A percentile compares a stretch with the other conserved stretches of the same genome.
These are phyloP conservation scores for Vollenhovia emeryi DNA, from an alignment of 1,140 invertebrate species.

Conservation along the genomic window DNA sequence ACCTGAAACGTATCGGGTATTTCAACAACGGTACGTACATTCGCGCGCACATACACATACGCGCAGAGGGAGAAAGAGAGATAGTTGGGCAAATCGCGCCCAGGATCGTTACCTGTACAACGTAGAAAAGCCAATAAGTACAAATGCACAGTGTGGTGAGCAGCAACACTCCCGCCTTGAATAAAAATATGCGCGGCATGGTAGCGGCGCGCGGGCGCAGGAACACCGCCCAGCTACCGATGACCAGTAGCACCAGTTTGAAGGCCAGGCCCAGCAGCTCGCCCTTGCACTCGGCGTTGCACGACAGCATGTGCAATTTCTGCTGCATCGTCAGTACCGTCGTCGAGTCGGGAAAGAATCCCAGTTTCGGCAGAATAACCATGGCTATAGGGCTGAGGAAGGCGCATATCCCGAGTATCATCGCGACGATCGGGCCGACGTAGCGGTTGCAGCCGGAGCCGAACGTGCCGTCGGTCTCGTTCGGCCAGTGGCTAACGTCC, in stretches of 20 bases:
- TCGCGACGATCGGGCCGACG: slow-evolving; percentile 91
- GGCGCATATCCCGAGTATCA: slow-evolving; percentile 91
- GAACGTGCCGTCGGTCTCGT: slow-evolving; percentile 90
- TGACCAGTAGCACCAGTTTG: slow-evolving; percentile 95
- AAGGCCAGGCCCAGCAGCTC: slow-evolving; percentile 96
- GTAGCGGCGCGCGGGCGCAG: slow-evolving; percentile 91
- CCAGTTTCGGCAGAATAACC: slow-evolving; percentile 96
- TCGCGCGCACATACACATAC: no score
- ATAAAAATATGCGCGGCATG: slow-evolving; percentile 97
- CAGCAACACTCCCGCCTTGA: slow-evolving; percentile 94
- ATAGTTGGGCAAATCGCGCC: slow-evolving; percentile 37
- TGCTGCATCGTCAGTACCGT: slow-evolving; percentile 86
- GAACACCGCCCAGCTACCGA: slow-evolving; percentile 97
- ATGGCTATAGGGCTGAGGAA: slow-evolving; percentile 97
- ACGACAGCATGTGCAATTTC: slow-evolving; percentile 87
- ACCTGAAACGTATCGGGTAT: slow-evolving; percentile 86
- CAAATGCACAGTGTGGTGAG: slow-evolving; percentile 97
- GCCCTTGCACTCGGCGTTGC: slow-evolving; percentile 95
- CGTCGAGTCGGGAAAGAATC: slow-evolving; percentile 89
- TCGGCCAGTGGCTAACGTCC: slow-evolving; percentile 93
- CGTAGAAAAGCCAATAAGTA: slow-evolving; percentile 99
- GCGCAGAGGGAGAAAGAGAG: no score
- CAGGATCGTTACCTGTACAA: slow-evolving; percentile 88
- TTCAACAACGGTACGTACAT: neutral
- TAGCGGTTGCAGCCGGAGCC: slow-evolving; percentile 92